Conservation (phyloP, 1,140 invertebrate species). For the Ceratina japonica region DNA sequence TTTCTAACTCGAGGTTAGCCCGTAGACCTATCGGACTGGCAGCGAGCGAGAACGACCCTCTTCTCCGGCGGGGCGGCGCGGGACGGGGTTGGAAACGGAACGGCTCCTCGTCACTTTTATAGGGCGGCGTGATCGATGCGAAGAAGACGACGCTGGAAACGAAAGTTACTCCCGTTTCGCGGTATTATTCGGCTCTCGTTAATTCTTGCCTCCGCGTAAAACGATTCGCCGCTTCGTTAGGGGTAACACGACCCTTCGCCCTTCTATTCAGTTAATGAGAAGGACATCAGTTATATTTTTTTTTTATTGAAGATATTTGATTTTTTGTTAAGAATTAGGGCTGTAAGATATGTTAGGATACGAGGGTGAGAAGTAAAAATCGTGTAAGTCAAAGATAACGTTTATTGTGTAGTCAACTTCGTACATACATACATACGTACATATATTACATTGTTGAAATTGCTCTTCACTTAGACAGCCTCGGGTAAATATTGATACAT, state of each 20-base stretch:
- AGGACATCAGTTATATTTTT: neutral
- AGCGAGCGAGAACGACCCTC: slow-evolving; percentile 13
- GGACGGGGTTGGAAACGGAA: slow-evolving; percentile 36
- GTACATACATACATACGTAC: too few species aligned
- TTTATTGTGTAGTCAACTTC: too few species aligned
- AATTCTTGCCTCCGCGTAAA: slow-evolving; percentile 5
- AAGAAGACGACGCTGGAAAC: slow-evolving; percentile 27
- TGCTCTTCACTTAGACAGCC: too few species aligned
- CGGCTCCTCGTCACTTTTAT: slow-evolving; percentile 64
- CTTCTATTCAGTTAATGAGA: neutral
- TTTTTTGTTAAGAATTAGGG: too few species aligned
- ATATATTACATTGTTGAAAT: too few species aligned
- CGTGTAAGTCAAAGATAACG: too few species aligned
- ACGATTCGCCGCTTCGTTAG: neutral
- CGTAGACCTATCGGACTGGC: slow-evolving; percentile 44
- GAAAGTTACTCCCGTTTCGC: slow-evolving; percentile 15
- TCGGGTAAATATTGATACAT: too few species aligned
- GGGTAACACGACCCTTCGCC: neutral
- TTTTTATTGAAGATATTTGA: too few species aligned
- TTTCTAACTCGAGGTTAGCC: slow-evolving; percentile 72
- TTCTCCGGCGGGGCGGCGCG: slow-evolving; percentile 13
- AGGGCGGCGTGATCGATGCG: slow-evolving; percentile 61
- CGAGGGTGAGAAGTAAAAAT: too few species aligned
- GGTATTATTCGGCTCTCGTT: neutral
- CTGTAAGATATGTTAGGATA: too few species aligned